Evolutionary conservation across 2,113 vertebrate species (phyloP).

Genomic region (Calidris pygmaea): DNA sequence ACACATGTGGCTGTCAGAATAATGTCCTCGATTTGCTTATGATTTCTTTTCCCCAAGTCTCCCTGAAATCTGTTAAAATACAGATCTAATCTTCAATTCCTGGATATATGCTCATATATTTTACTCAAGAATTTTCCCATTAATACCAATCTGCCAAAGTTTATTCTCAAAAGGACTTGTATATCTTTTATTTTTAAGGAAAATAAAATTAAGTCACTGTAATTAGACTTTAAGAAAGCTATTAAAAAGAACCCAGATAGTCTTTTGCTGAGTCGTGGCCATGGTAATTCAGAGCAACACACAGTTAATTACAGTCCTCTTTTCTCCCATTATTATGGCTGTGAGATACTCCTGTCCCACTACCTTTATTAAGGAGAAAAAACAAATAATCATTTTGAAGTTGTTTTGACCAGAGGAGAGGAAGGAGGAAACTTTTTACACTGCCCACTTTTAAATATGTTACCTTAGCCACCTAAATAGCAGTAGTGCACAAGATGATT

Average conservation of each 20-base stretch:
- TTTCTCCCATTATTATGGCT: not conserved
- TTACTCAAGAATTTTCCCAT: not conserved
- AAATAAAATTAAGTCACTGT: not conserved
- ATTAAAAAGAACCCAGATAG: accelerated
- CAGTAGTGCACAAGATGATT: not conserved
- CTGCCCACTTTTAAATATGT: not conserved
- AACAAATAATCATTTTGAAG: not conserved
- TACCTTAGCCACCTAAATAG: not conserved
- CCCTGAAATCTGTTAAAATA: not conserved
- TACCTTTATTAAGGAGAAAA: not conserved
- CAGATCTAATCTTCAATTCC: not conserved
- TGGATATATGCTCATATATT: not conserved
- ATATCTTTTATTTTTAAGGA: not conserved
- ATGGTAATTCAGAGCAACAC: not conserved
- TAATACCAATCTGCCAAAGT: not conserved
- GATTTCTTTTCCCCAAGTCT: not conserved
- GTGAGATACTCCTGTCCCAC: not conserved
- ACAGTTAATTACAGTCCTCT: not conserved
- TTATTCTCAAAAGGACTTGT: not conserved
- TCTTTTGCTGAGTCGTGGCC: not conserved
- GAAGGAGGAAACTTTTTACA: not conserved
- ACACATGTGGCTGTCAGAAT: not conserved
- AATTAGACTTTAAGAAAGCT: not conserved
- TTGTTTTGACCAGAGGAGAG: not conserved
- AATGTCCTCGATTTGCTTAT: not conserved